Percentiles rank a stretch among this genome's conserved stretches.
phyloP scores from a whole-genome alignment of 2,888 invertebrate genomes.

The Pristionchus arcanus region DNA sequence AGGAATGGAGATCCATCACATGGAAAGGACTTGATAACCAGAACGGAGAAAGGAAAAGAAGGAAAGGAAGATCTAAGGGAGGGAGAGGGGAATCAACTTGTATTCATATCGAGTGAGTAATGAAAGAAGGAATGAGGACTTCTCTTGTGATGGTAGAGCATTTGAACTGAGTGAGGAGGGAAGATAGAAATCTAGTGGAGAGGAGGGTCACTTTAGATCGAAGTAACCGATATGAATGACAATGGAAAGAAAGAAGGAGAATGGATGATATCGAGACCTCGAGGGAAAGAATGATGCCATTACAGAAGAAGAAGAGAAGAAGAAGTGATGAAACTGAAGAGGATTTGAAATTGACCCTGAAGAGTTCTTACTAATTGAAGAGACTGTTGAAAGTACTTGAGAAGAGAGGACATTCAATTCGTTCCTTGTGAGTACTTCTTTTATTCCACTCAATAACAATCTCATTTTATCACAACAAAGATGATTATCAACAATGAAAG shows the following conservation, averaged over 20 bases:
- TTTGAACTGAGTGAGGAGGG: slow-evolving; percentile 9
- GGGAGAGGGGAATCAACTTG: not conserved
- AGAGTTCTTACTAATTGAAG: not conserved
- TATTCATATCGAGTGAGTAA: not conserved
- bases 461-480: not conserved
- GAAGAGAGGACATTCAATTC: slow-evolving; percentile 21
- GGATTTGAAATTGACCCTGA: not conserved
- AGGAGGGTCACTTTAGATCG: slow-evolving; percentile 42
- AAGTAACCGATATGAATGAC: slow-evolving; percentile 40
- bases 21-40: slow-evolving; percentile 21
- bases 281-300: slow-evolving; percentile 8
- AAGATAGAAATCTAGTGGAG: slow-evolving; percentile 12
- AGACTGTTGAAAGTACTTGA: not conserved
- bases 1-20: not conserved
- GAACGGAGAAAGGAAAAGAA: not conserved
- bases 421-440: not conserved
- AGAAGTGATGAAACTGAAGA: not conserved
- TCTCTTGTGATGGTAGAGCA: not conserved
- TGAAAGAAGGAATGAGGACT: not conserved
- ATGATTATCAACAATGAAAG: slow-evolving; percentile 17
- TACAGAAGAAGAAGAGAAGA: not conserved
- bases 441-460: not conserved
- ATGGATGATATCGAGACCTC: slow-evolving; percentile 6
- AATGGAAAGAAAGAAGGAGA: slow-evolving; percentile 13
- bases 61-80: not conserved